Conservation (phyloP, 1,140 invertebrate species). For the Drosophila pseudoananassae region DNA sequence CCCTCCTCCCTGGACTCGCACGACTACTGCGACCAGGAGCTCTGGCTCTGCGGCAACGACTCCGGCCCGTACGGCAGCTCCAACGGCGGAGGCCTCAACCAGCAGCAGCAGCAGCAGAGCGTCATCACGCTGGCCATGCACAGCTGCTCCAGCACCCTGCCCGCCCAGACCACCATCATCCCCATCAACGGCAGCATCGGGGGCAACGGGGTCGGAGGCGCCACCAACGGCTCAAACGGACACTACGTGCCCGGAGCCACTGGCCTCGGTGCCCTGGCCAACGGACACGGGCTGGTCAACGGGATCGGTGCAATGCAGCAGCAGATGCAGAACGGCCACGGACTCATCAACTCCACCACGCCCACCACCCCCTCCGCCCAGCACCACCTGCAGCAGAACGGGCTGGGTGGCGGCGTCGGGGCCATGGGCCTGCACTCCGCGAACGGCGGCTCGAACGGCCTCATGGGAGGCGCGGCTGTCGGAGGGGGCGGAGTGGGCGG, state of each 20-base stretch:
- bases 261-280: slow-evolving; percentile 59
- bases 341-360: slow-evolving; percentile 67
- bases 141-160: slow-evolving; percentile 63
- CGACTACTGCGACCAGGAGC: slow-evolving; percentile 89
- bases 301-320: slow-evolving; percentile 51
- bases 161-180: slow-evolving; percentile 84
- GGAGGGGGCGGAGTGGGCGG: slow-evolving; percentile 11
- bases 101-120: slow-evolving; percentile 66
- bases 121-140: slow-evolving; percentile 77
- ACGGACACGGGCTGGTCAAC: slow-evolving; percentile 58
- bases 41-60: slow-evolving; percentile 89
- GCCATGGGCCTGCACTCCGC: slow-evolving; percentile 56
- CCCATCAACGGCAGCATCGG: slow-evolving; percentile 68
- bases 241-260: slow-evolving; percentile 67
- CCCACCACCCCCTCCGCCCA: slow-evolving; percentile 39
- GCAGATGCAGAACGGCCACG: slow-evolving; percentile 68
- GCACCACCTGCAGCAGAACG: slow-evolving; percentile 59
- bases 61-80: slow-evolving; percentile 65
- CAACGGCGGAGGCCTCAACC: slow-evolving; percentile 57
- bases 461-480: slow-evolving; percentile 18
- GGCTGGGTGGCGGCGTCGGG: slow-evolving; percentile 25
- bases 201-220: slow-evolving; percentile 17
- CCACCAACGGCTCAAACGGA: slow-evolving; percentile 44
- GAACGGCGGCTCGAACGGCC: slow-evolving; percentile 62
- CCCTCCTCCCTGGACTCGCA: slow-evolving; percentile 88